Evolutionary conservation across 2,113 vertebrate genomes (phyloP), one percentile per base, ranked within the genome.

Genomic region (Anguilla rostrata): DNA sequence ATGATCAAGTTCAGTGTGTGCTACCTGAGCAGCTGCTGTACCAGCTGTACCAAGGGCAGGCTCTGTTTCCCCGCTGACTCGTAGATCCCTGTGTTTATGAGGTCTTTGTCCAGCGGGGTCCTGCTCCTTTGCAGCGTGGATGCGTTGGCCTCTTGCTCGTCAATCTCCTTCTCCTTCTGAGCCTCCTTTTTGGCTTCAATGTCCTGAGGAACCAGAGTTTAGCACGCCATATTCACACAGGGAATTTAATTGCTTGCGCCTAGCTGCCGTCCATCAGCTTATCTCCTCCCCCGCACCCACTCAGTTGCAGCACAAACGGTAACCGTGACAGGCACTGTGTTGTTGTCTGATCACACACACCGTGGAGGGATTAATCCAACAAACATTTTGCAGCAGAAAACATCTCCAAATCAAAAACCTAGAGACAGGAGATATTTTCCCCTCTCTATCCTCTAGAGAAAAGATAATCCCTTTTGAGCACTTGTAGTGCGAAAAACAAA

Each of bases 121-220:
- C 98, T 97, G 88, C 96, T 99, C 83, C 98, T 97, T 2, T 98
- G 97, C 94, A 98, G 95, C 0, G 97, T 96, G 20, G 98, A 98
- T 20, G 97, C 97, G 84, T 97, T 98, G 46, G 97, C 98, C 93
- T 99, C 98, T 90, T 99, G 98, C 86, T 99, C 98, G 89, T 99
- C 98, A 1, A 99, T 97, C 94, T 99, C 98, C 93, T 99, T 99
- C 91, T 99, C 98, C 86, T 99, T 99, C 92, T 99, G 98, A 1
- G 98, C 98, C 94, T 99, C 98, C 89, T 99, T 99, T 93, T 98
- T 99, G 26, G 98, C 98, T 93, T 99, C 98, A 53, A 99, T 99
- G 89, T 99, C 98, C 98, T 99, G 89, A 92, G 86, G 85, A 88
- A 57, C 39, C 85, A 49, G n/a, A 49, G 81, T 15, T 85, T 16